Base-by-base conservation (phyloP, 1,140 invertebrate genomes). In the Megathymus violae region DNA sequence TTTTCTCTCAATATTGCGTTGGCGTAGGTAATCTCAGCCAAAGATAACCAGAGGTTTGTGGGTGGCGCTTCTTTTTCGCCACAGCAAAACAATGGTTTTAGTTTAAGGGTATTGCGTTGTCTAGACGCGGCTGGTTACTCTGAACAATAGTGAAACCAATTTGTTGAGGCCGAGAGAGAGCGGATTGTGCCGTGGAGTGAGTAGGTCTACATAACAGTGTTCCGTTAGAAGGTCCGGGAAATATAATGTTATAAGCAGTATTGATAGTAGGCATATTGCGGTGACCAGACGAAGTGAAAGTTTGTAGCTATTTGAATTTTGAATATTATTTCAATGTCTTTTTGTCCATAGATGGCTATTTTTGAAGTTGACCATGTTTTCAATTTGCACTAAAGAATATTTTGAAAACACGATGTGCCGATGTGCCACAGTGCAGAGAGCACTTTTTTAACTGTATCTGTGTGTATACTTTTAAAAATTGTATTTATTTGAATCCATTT, bases 81-180 rank as follows among this genome's bases (percentile, higher is more conserved):
- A 44, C n/a, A 34, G 10, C 7, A 34, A 11, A 14, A 34, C 48
- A 22, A 44, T 56, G 44, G 52, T 56, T 27, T 13, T 7, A 25
- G 31, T 38, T 5, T 17, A 38, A 14, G 48, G 34, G 31, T 58
- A 44, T 58, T 58, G 25, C 25, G 52, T 44, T 16, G 38, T 27
- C 17, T 34, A 58, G 52, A 58, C 41, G 44, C 52, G 52, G 52
- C 41, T 41, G 9, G 40, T 44, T 44, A 16, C 31, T 41, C 27
- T 44, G 43, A 58, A 58, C 52, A 58, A 58, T 58, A 58, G 52
- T 44, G 52, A 58, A 44, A 58, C 40, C 22, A 58, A 56, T 56
- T 56, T 16, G 46, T 48, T 48, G 27, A 44, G 13, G 9, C 11
- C 27, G 40, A 41, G 52, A 25, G 40, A 31, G 11, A 31, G 40